Evolutionary conservation across 2,113 vertebrate genomes (phyloP).

Genomic region (Murina feae): DNA sequence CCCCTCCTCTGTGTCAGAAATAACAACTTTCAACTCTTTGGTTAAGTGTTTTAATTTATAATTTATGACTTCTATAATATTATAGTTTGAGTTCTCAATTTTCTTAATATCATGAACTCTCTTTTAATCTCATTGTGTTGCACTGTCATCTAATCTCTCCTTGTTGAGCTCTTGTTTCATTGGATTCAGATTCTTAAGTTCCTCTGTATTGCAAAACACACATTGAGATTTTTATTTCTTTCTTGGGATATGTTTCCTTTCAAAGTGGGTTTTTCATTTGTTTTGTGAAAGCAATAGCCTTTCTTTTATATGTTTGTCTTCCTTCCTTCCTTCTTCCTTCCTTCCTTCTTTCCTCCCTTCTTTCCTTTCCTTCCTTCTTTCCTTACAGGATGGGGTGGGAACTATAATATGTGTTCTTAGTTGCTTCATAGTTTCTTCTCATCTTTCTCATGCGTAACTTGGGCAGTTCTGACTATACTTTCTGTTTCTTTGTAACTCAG

Average conservation of each 20-base stretch:
- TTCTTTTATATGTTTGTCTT: not conserved
- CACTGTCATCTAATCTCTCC: not conserved
- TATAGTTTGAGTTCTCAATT: not conserved
- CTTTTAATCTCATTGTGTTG: not conserved
- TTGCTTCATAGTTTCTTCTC: not conserved
- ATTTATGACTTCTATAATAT: constrained; percentile 19
- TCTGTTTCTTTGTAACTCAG: not conserved
- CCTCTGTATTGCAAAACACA: not conserved
- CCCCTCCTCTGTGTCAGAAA: not conserved
- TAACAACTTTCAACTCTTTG: not conserved
- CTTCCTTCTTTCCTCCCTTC: no score
- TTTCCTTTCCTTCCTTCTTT: not conserved
- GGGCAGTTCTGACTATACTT: not conserved
- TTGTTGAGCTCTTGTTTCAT: not conserved
- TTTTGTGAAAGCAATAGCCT: not conserved
- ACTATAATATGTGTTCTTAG: not conserved
- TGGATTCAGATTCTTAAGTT: not conserved
- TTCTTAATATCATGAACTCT: not conserved
- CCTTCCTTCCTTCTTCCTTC: not conserved
- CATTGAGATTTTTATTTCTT: not conserved
- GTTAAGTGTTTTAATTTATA: constrained; percentile 1
- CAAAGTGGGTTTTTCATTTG: not conserved
- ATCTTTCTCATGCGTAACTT: not conserved
- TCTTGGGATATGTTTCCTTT: not conserved
- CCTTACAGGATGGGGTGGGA: not conserved